Evolutionary conservation across 2,797 vertebrate genomes (phyloP), one percentile per base, ranked within the genome.

Genomic region (Hylomyscus alleni): DNA sequence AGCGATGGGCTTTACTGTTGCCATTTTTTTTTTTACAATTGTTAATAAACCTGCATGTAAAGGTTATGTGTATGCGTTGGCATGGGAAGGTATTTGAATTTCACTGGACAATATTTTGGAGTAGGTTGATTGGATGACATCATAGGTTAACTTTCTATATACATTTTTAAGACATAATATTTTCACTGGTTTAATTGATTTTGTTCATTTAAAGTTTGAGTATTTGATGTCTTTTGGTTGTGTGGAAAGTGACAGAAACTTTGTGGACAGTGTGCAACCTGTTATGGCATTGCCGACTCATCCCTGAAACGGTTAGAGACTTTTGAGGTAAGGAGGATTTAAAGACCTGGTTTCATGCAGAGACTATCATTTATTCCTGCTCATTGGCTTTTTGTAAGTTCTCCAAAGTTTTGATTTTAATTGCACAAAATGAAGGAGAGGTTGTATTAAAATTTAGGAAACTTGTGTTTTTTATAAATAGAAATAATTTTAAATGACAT

Each of bases 401-500:
- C 85, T 93, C 4, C 0, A 4, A 80, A 60, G 29, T 40, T 82
- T 82, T 47, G 11, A 40, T 77, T 67, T 81, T 95, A 82, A 56
- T 86, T 81, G 65, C 8, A 6, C n/a, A 24, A 85, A 80, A 78
- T 65, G 94, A 94, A 95, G 92, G 37, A 73, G 78, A 92, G 9
- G 2, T 22, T 93, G 96, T 95, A 20, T 62, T 87, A 60, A 92
- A 82, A 6, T 88, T 54, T 47, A 40, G 88, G 95, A 96, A 93
- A 83, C 4, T 2, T 50, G 44, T 52, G 3, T 96, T 76, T 12
- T 77, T 91, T 95, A 83, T 44, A 54, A 86, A 90, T 90, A 1
- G 34, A 76, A 47, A 29, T 81, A 13, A 50, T 73, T 93, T 88
- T 60, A 60, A 37, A 34, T 88, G 20, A 72, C 73, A 29, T 26